Percentiles rank a stretch among this genome's conserved stretches.
phyloP scores from a whole-genome alignment of 2,113 vertebrate genomes.

The Brachypteracias leptosomus region DNA sequence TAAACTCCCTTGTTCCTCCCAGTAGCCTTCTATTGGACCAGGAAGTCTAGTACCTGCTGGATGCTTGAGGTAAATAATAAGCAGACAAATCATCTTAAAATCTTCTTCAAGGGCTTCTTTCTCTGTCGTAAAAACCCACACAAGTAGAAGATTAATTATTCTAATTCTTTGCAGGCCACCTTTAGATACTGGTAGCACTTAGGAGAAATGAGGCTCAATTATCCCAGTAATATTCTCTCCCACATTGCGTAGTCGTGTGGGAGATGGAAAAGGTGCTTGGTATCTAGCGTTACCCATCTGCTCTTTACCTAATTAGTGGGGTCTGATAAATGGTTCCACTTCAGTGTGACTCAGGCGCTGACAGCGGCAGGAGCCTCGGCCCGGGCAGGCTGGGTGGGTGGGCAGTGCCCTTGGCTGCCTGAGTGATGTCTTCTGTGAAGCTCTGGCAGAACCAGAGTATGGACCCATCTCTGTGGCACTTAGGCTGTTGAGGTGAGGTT shows the following conservation, averaged over 20 bases:
- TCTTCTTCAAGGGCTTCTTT: constrained; percentile 1
- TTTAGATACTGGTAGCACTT: constrained; percentile 35
- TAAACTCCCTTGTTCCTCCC: constrained; percentile 37
- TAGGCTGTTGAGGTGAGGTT: background rate
- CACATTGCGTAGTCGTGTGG: constrained; percentile 6
- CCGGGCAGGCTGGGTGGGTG: background rate
- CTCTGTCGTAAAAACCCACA: background rate
- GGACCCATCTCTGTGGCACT: background rate
- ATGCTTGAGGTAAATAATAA: constrained; percentile 36
- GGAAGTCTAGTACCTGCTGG: constrained; percentile 3
- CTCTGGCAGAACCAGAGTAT: accelerated
- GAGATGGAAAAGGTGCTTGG: constrained; percentile 39
- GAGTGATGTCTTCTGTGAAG: background rate
- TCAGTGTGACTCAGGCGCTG: background rate
- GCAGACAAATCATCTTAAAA: constrained; percentile 38
- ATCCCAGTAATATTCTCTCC: constrained; percentile 53
- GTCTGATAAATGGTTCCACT: constrained; percentile 15
- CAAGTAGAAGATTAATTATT: constrained; percentile 49
- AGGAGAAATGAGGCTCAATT: constrained; percentile 48
- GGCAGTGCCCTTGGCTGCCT: background rate
- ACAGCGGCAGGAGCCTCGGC: background rate
- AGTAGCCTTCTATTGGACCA: constrained; percentile 17
- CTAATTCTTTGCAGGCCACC: constrained; percentile 44
- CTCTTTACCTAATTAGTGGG: constrained; percentile 38
- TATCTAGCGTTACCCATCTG: constrained; percentile 37